A percentile compares a stretch with the other conserved stretches of the same genome.
These are phyloP conservation scores for Pollenia griseotomentosa DNA, from an alignment of 2,888 invertebrate species.

Conservation along the genomic window DNA sequence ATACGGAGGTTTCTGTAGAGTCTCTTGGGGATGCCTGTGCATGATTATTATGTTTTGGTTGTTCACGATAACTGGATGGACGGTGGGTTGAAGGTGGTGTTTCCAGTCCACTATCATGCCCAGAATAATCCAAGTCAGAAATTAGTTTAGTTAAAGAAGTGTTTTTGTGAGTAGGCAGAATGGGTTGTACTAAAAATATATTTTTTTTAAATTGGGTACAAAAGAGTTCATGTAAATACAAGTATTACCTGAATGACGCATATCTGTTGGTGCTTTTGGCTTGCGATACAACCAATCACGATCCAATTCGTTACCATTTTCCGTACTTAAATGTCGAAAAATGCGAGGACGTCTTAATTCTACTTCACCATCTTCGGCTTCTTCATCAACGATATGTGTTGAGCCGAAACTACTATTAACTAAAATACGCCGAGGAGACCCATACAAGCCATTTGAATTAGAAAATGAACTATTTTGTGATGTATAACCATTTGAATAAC, in stretches of 20 bases:
- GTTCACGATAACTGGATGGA: constrained; percentile 84
- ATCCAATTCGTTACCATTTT: constrained; percentile 83
- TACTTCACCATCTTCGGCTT: constrained; percentile 82
- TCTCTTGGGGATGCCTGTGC: constrained; percentile 78
- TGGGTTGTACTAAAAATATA: constrained; percentile 84
- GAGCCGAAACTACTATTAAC: constrained; percentile 83
- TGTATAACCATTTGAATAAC: constrained; percentile 82
- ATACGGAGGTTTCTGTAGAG: constrained; percentile 82
- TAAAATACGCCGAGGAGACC: constrained; percentile 82
- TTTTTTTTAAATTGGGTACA: not conserved
- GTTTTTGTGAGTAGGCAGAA: constrained; percentile 78
- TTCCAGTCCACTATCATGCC: constrained; percentile 84
- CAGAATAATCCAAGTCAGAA: constrained; percentile 86
- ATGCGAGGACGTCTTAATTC: constrained; percentile 81
- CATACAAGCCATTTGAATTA: constrained; percentile 80
- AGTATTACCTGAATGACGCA: constrained; percentile 83
- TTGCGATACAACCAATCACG: constrained; percentile 84
- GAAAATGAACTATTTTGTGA: constrained; percentile 82
- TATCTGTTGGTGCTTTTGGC: constrained; percentile 83
- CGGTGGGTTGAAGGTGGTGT: constrained; percentile 85
- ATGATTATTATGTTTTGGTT: constrained; percentile 71
- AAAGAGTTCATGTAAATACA: not conserved
- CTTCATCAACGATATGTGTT: constrained; percentile 83
- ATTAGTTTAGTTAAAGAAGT: constrained; percentile 66
- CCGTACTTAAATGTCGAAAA: constrained; percentile 78